Evolutionary conservation across 1,140 invertebrate genomes (phyloP).

Genomic region (Colletes latitarsis): DNA sequence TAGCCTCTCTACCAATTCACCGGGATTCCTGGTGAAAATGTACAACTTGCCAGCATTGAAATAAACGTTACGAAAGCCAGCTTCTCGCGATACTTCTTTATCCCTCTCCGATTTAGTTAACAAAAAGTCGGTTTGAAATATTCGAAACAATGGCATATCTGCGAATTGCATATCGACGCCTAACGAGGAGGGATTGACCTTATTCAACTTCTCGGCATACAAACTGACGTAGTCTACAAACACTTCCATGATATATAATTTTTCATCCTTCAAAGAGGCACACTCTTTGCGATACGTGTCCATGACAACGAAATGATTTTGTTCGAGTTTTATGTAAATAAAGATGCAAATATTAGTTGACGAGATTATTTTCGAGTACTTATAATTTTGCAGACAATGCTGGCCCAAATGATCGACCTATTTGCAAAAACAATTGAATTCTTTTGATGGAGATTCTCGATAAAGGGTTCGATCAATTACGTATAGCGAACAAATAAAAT

Average conservation of each 20-base stretch:
- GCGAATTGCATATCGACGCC: slow-evolving; percentile 45
- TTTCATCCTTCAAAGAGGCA: neutral
- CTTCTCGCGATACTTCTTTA: slow-evolving; percentile 1
- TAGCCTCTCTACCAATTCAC: slow-evolving; percentile 22
- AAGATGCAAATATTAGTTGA: neutral
- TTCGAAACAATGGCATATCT: slow-evolving; percentile 47
- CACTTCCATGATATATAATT: slow-evolving; percentile 24
- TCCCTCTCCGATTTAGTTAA: slow-evolving; percentile 23
- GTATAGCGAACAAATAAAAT: neutral
- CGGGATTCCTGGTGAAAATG: slow-evolving; percentile 17
- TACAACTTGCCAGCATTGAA: slow-evolving; percentile 40
- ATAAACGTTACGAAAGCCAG: neutral
- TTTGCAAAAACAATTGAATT: slow-evolving; percentile 31
- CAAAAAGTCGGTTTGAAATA: slow-evolving; percentile 27
- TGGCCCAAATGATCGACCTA: neutral
- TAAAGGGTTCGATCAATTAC: neutral
- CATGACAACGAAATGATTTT: neutral
- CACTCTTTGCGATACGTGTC: neutral
- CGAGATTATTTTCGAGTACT: neutral
- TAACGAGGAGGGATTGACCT: neutral
- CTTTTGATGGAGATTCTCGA: neutral
- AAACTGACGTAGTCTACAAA: slow-evolving; percentile 36
- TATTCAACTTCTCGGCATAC: slow-evolving; percentile 24
- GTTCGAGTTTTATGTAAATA: no score
- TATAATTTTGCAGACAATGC: neutral